A percentile compares a stretch with the other conserved stretches of the same genome.
Evolutionary conservation across 2,797 vertebrate species (phyloP).

Genomic region (Luscinia megarhynchos): DNA sequence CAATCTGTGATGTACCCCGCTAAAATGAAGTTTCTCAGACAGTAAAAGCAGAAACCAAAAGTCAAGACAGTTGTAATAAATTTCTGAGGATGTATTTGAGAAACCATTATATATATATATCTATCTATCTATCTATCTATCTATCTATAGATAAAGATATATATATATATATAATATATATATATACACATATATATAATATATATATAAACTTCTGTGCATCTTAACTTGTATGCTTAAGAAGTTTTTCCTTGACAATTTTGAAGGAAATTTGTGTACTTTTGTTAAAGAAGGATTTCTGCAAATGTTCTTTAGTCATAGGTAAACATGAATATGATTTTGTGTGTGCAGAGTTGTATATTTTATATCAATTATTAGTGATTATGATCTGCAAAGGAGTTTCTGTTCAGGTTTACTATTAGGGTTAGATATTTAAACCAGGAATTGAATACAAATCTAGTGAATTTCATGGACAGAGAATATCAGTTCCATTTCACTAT

Average conservation of each 20-base stretch:
- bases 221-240: background rate
- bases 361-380: background rate
- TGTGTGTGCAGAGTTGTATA: background rate
- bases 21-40: background rate
- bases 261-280: background rate
- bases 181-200: background rate
- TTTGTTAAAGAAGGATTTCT: background rate
- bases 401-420: background rate
- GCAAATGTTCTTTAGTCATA: background rate
- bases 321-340: background rate
- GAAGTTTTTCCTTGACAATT: background rate
- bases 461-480: background rate
- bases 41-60: background rate
- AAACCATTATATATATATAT: background rate
- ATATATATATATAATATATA: background rate
- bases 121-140: too few species aligned
- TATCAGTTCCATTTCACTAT: background rate
- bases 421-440: background rate
- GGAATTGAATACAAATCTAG: background rate
- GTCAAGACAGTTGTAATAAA: background rate
- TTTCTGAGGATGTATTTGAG: background rate
- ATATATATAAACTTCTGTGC: background rate
- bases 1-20: background rate
- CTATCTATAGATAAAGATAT: too few species aligned
- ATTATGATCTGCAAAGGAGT: background rate